Conservation (phyloP, 2,888 invertebrate genomes). For the Agriopis marginaria region DNA sequence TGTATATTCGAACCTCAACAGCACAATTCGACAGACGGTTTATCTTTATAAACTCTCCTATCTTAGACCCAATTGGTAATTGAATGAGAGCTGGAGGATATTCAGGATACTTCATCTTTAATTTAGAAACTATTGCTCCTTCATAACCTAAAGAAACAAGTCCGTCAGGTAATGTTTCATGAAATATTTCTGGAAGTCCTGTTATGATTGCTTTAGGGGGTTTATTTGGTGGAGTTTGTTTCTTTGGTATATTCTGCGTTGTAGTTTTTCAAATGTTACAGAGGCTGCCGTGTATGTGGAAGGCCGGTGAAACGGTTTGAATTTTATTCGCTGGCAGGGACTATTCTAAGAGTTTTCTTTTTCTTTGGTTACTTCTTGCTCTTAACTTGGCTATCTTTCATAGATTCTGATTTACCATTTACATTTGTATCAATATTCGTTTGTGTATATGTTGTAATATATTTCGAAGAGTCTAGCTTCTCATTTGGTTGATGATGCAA, state of each 20-base stretch:
- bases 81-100: conserved; percentile 8
- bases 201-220: background rate
- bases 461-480: background rate
- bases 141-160: conserved; percentile 7
- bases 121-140: background rate
- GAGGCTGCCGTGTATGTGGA: background rate
- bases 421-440: background rate
- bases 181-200: conserved; percentile 4
- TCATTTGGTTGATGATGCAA: background rate
- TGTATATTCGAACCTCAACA: conserved; percentile 14
- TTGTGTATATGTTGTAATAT: background rate
- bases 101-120: background rate
- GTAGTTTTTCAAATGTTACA: conserved; percentile 5
- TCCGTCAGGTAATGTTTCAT: background rate
- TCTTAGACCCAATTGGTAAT: background rate
- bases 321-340: background rate
- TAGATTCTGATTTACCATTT: background rate
- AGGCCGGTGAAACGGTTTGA: conserved; percentile 3
- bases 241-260: background rate
- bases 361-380: background rate
- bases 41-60: conserved; percentile 11
- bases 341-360: background rate
- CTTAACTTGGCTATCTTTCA: background rate
- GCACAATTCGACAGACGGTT: background rate
- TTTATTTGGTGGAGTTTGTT: background rate